Percentiles rank a stretch among this genome's conserved stretches.
Conservation (phyloP, 2,888 invertebrate genomes). For the Macrosoma leucophasiata region DNA sequence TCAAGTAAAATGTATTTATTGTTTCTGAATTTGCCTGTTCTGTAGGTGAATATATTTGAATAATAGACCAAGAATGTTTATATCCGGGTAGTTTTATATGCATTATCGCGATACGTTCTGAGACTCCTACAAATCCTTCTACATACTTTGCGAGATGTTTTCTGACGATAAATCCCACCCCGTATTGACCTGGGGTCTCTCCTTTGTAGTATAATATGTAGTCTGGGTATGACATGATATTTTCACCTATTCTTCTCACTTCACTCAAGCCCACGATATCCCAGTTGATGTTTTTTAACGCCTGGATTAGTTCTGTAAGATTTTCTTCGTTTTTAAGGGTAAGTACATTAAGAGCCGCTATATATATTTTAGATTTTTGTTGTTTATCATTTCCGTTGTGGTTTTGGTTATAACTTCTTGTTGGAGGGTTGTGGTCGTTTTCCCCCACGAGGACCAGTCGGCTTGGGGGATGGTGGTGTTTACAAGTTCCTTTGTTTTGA, state of each 20-base stretch:
- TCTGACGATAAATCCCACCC: constrained; percentile 24
- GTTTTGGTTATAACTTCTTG: constrained; percentile 1
- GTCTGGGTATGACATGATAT: too few relatives aligned
- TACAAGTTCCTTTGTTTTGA: constrained; percentile 8
- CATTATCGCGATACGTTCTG: constrained; percentile 9
- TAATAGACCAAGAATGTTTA: constrained; percentile 7
- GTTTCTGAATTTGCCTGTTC: constrained; percentile 7
- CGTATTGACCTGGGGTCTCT: constrained; percentile 8
- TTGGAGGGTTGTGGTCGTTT: constrained; percentile 25
- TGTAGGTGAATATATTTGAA: constrained; percentile 6
- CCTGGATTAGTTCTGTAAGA: too few relatives aligned
- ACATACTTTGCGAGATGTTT: constrained; percentile 6
- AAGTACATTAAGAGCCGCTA: too few relatives aligned
- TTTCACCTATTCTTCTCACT: too few relatives aligned
- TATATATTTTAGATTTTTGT: constrained; percentile 8
- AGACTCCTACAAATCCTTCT: constrained; percentile 8
- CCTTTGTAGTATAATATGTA: constrained; percentile 23
- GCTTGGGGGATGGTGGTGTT: constrained; percentile 14
- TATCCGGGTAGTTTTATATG: constrained; percentile 9
- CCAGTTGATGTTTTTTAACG: constrained; percentile 17
- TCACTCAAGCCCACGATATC: constrained; percentile 18
- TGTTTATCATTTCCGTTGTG: constrained; percentile 1
- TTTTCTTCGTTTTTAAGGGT: too few relatives aligned
- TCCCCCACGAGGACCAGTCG: constrained; percentile 23
- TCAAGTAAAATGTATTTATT: constrained; percentile 11